Conservation (phyloP, 2,113 vertebrate species). For the Gulo gulo region DNA sequence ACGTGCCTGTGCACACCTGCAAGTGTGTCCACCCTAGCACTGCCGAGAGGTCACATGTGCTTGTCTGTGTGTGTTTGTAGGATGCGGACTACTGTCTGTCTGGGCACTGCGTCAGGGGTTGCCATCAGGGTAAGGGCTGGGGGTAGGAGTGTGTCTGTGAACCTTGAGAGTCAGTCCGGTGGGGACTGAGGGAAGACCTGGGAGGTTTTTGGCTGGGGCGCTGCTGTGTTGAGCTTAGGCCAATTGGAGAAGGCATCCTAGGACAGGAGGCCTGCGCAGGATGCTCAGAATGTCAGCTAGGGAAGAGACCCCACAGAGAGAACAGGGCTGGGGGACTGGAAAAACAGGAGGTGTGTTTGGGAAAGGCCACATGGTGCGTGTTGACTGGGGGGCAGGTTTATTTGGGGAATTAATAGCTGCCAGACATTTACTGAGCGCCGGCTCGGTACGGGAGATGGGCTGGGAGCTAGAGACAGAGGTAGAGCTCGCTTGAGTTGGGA, state of each 20-base stretch:
- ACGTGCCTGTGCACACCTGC: not conserved
- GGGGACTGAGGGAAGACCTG: not conserved
- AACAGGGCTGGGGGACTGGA: not conserved
- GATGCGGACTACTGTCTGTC: not conserved
- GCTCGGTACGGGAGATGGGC: not conserved
- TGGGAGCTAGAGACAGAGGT: not conserved
- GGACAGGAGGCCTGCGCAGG: not conserved
- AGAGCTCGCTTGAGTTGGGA: not conserved
- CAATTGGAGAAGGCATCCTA: not conserved
- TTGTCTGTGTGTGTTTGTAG: fast-evolving
- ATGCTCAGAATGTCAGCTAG: not conserved
- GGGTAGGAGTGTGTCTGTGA: not conserved
- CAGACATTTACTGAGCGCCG: not conserved
- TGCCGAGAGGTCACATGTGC: fast-evolving
- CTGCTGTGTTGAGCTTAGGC: not conserved
- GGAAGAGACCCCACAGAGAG: not conserved
- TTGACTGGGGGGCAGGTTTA: not conserved
- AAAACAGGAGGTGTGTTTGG: not conserved
- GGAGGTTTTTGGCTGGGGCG: not conserved
- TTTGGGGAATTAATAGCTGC: too few relatives aligned
- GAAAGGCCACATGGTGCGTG: not conserved
- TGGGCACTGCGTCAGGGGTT: not conserved
- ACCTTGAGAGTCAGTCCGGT: not conserved
- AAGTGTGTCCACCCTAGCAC: not conserved
- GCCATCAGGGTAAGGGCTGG: not conserved